Base-by-base conservation (phyloP, 2,113 vertebrate genomes). In the Ophiodon elongatus region DNA sequence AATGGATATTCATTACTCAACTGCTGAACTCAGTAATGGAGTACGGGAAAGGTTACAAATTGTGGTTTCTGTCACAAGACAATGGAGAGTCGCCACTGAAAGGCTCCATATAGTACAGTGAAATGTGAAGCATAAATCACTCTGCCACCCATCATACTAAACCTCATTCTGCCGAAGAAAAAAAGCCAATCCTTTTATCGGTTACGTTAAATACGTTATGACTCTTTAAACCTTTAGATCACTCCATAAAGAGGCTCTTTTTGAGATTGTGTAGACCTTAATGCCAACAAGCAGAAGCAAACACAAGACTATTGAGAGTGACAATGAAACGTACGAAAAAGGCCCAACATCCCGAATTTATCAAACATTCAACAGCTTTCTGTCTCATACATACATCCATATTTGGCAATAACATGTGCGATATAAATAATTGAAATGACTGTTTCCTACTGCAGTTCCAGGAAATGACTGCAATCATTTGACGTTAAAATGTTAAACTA, bases 1-100 rank as follows among this genome's bases (percentile, higher is more conserved):
- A 85, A 89, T 85, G 43, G 71, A 89, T 85, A 90, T 88, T 88
- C 74, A 85, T 85, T 78, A 80, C 71, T 79, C 59, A 81, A n/a
- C 71, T 41, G 65, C 82, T 82, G 77, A 45, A 52, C 73, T 79
- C 68, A 21, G 87, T 80, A 85, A 85, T 82, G 84, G 79, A 85
- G 74, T 64, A 85, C 33, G 13, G 75, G 74, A 80, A 82, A 87
- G 81, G 81, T 80, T 80, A 75, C 63, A 86, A 86, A 76, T 72
- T 54, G 79, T 71, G 75, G 67, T 83, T 87, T 83, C 64, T 78
- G 80, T 89, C 77, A 69, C 67, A 83, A 72, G 77, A 87, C 73
- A 81, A 69, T 76, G 50, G 83, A 79, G 60, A 79, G 57, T 65
- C 33, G 59, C 76, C 65, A 78, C 75, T 85, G 80, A 82, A 84